These are phyloP conservation scores for Danio choprae DNA, from an alignment of 2,797 vertebrate species.

Conservation along the genomic window DNA sequence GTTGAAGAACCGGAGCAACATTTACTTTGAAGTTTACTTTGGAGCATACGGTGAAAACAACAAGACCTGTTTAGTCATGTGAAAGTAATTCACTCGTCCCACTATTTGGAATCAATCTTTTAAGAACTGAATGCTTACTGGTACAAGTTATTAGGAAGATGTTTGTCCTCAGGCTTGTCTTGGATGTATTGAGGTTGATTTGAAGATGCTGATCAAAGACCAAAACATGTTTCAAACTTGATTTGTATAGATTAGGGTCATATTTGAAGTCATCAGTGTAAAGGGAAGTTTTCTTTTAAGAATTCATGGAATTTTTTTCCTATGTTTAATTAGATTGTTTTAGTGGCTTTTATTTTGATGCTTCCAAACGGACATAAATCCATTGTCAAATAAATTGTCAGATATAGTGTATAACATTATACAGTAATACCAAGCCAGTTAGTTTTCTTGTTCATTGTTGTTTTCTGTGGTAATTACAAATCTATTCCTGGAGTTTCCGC, in stretches of 20 bases:
- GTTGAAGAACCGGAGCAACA: constrained; percentile 20
- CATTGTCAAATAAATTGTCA: too few relatives aligned
- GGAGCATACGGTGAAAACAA: constrained; percentile 35
- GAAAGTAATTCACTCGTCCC: constrained; percentile 37
- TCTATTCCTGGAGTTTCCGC: too few relatives aligned
- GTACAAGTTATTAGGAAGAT: constrained; percentile 27
- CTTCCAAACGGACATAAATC: too few relatives aligned
- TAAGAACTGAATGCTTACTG: constrained; percentile 5
- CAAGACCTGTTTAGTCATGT: constrained; percentile 49
- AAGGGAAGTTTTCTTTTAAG: too few relatives aligned
- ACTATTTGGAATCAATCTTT: constrained; percentile 19
- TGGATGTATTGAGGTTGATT: constrained; percentile 5
- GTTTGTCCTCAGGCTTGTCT: constrained; percentile 30
- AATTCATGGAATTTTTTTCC: background rate
- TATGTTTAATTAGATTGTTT: background rate
- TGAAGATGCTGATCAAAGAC: constrained; percentile 29
- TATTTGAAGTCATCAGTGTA: background rate
- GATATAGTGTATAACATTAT: too few relatives aligned
- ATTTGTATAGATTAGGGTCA: background rate
- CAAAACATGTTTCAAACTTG: constrained; percentile 1
- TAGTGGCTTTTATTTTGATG: too few relatives aligned
- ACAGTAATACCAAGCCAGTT: too few relatives aligned
- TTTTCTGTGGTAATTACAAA: too few relatives aligned
- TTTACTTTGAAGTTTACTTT: constrained; percentile 35
- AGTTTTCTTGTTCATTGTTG: too few relatives aligned